Evolutionary conservation across 2,113 vertebrate genomes (phyloP).

Genomic region (Platichthys stellatus): DNA sequence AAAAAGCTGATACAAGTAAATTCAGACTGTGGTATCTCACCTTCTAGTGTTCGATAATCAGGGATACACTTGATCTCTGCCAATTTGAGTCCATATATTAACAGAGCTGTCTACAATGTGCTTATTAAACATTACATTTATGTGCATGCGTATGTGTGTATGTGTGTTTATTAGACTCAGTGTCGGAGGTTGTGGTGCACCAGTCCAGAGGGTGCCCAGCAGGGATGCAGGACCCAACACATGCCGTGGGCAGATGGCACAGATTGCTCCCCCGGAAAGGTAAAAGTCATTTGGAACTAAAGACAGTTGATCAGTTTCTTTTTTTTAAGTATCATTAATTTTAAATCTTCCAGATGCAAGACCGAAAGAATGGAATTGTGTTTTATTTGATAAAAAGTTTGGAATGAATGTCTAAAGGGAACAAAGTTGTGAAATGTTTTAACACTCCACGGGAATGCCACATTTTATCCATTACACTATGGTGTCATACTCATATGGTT

Average conservation of each 20-base stretch:
- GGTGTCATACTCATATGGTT: constrained; percentile 10
- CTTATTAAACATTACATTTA: background rate
- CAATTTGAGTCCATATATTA: background rate
- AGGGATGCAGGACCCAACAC: constrained; percentile 96
- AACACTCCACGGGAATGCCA: background rate
- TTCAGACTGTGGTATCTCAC: background rate
- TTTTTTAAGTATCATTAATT: too few species aligned
- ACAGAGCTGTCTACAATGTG: background rate
- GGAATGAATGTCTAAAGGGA: background rate
- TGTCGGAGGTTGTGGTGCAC: constrained; percentile 97
- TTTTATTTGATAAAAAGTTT: background rate
- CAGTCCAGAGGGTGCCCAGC: constrained; percentile 90
- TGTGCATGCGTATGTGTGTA: background rate
- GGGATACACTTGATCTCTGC: constrained; percentile 9
- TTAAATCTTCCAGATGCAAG: background rate
- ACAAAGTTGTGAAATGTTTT: background rate
- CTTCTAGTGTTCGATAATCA: constrained; percentile 15
- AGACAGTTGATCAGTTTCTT: background rate
- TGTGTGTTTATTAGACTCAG: constrained; percentile 86
- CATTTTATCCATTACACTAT: constrained; percentile 12
- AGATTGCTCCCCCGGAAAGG: constrained; percentile 94
- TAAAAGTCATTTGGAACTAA: constrained; percentile 49
- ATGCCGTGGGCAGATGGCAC: constrained; percentile 99
- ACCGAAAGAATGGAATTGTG: background rate
- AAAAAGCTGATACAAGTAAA: too few species aligned